Evolutionary conservation across 64 coral and sea anemone genomes (phyloP).

Genomic region (Actinia equina): DNA sequence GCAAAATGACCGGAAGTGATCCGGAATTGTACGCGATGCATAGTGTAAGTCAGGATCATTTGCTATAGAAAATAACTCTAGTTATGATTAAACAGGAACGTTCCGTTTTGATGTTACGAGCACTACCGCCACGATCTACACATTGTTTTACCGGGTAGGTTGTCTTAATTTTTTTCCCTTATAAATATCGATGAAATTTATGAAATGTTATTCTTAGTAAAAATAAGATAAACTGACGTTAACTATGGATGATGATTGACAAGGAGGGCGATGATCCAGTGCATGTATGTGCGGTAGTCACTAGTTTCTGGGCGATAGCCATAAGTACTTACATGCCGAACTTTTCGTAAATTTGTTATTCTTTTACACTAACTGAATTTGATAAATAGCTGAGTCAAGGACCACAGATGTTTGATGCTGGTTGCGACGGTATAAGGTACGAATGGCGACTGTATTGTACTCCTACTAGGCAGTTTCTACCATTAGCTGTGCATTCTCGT

Average conservation of each 20-base stretch:
- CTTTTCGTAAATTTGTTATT: no score
- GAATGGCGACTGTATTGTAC: background rate
- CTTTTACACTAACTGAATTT: no score
- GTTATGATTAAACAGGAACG: background rate
- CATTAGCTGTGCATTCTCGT: no score
- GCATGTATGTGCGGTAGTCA: no score
- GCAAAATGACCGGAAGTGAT: no score
- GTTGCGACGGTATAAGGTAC: slow-evolving; percentile 14
- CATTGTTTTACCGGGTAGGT: background rate
- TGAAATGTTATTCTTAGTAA: background rate
- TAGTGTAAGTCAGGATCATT: background rate
- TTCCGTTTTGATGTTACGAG: slow-evolving; percentile 11
- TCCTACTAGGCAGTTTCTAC: no score
- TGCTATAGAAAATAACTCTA: background rate
- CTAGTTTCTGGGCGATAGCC: no score
- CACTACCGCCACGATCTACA: background rate
- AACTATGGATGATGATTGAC: no score
- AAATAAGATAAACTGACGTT: no score
- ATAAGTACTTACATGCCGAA: no score
- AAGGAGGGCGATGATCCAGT: no score
- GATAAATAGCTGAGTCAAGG: background rate
- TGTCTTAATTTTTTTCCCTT: background rate
- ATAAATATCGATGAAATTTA: background rate
- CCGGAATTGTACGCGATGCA: no score
- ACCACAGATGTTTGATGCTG: background rate